Base-by-base conservation (phyloP, 2,113 vertebrate genomes). In the Scortum barcoo region DNA sequence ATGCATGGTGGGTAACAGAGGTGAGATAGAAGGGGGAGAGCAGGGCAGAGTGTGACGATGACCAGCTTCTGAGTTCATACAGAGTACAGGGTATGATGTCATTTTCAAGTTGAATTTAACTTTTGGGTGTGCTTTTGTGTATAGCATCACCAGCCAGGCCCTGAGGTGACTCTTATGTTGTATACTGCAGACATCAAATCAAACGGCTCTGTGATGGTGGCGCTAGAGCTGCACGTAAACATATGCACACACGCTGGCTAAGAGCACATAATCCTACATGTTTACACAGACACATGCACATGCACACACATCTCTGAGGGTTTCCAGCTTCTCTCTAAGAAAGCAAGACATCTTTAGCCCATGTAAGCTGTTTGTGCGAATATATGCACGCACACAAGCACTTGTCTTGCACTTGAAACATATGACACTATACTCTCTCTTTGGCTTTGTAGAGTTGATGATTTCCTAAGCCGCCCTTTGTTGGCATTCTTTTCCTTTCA, bases 201-300 rank as follows among this genome's bases (percentile, higher is more conserved):
- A 54, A 76, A 33, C 19, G 67, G 36, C 30, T 75, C 71, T 87
- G 85, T 86, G 86, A 89, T 83, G 79, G 70, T 61, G 60, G 69
- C 86, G 80, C 61, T 53, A 63, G 78, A 90, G 78, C 71, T 88
- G 87, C 66, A 86, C 46, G 26, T 66, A 77, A 87, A 88, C 77
- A 76, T 75, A 66, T 86, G 80, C 80, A 82, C 79, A 36, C 40
- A n/a, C n/a, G n/a, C n/a, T n/a, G n/a, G 51, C 58, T 53, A 71
- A 46, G 26, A 44, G 62, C 36, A 51, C 44, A 58, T 50, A 76
- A 26, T 20, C 10, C n/a, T 20, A 46, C 38, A 70, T n/a, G 13
- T 44, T 28, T 24, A 72, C 14, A 50, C 7, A 53, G 3, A 11
- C 17, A 28, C 33, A 63, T 12, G 42, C 46, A 36, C 33, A 79